Evolutionary conservation across 1,140 invertebrate genomes (phyloP).

Genomic region (Bombus terrestris): DNA sequence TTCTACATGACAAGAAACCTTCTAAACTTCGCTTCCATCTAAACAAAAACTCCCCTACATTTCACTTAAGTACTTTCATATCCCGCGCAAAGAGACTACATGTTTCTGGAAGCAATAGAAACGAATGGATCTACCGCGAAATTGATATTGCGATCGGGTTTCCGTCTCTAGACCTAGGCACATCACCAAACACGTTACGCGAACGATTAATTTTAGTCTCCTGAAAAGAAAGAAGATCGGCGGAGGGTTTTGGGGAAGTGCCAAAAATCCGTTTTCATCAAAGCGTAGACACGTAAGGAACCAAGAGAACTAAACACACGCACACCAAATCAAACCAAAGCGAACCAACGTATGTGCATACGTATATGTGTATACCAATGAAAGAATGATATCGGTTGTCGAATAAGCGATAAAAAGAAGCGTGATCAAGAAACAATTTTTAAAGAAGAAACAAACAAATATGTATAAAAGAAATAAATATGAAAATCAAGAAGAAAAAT

Average conservation of each 20-base stretch:
- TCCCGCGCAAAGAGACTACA: background rate
- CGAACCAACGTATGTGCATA: conserved; percentile 28
- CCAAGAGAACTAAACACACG: conserved; percentile 19
- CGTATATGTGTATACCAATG: background rate
- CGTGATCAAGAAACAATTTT: background rate
- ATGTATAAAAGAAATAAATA: background rate
- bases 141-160: background rate
- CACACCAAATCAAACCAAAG: conserved; percentile 55
- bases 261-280: conserved; percentile 77
- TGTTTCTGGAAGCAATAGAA: background rate
- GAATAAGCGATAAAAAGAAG: conserved; percentile 21
- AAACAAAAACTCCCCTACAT: background rate
- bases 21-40: background rate
- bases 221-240: conserved; percentile 74
- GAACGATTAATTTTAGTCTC: conserved; percentile 69
- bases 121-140: background rate
- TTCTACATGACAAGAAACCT: conserved; percentile 4
- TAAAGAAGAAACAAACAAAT: background rate
- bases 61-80: background rate
- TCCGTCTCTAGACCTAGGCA: too few relatives aligned
- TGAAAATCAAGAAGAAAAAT: background rate
- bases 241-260: conserved; percentile 52
- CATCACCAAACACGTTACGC: conserved; percentile 80
- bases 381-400: conserved; percentile 8
- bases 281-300: conserved; percentile 67